Evolutionary conservation across 2,888 invertebrate species (phyloP).

Genomic region (Nomada goodeniana): DNA sequence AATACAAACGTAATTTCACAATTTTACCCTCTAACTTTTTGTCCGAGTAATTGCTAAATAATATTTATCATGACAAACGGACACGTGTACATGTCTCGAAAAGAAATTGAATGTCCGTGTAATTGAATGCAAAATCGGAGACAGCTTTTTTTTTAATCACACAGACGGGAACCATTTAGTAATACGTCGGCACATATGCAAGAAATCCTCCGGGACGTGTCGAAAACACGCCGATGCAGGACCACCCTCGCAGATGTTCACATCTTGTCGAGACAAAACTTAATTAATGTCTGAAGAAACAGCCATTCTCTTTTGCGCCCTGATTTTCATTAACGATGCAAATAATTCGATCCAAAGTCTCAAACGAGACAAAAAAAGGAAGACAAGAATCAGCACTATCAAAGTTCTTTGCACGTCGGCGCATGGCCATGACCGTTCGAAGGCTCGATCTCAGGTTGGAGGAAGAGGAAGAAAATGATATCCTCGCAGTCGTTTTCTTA

Average conservation of each 20-base stretch:
- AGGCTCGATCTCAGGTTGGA: not conserved
- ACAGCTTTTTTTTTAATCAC: no score
- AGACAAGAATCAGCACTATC: not conserved
- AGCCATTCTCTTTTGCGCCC: not conserved
- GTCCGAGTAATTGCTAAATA: no score
- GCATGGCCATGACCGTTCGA: constrained; percentile 20
- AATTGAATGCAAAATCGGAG: no score
- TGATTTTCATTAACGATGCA: not conserved
- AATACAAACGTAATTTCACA: no score
- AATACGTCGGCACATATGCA: not conserved
- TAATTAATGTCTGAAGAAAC: not conserved
- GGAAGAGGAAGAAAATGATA: constrained; percentile 13
- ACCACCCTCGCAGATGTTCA: not conserved
- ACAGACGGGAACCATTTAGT: not conserved
- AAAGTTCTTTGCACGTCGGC: not conserved
- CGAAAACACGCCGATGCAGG: not conserved
- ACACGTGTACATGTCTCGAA: no score
- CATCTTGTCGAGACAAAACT: not conserved
- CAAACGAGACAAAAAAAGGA: not conserved
- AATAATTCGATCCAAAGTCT: not conserved
- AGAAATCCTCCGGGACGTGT: not conserved
- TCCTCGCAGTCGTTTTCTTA: constrained; percentile 45
- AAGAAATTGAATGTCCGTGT: no score
- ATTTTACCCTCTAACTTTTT: no score
- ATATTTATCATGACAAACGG: no score